phyloP scores from a whole-genome alignment of 2,113 vertebrate species.

The Aegotheles bennettii region DNA sequence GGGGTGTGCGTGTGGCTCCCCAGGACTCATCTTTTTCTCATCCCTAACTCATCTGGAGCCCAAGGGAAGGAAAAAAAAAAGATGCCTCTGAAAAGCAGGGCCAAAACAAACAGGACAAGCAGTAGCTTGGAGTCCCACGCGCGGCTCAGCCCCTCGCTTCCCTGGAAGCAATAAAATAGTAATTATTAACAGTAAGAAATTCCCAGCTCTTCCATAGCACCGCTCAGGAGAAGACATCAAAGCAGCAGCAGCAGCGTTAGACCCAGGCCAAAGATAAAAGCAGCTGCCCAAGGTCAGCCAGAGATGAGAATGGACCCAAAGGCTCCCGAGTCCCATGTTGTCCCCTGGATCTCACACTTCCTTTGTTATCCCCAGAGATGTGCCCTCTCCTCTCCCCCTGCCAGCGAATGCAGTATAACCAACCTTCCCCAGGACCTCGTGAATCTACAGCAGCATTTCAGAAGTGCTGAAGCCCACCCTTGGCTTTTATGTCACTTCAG shows the following conservation, averaged over 20 bases:
- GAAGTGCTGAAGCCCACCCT: background rate
- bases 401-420: background rate
- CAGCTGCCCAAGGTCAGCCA: background rate
- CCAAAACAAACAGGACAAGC: background rate
- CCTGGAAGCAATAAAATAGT: background rate
- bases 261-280: background rate
- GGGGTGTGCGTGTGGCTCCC: background rate
- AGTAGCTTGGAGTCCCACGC: background rate
- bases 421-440: background rate
- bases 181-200: background rate
- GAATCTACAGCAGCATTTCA: background rate
- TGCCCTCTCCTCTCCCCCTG: background rate
- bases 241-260: background rate
- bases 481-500: background rate
- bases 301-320: background rate
- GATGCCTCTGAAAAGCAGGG: background rate
- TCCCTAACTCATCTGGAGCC: background rate
- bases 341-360: background rate
- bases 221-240: background rate
- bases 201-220: background rate
- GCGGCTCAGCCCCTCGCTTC: background rate
- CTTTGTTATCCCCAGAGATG: background rate
- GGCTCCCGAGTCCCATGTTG: rapidly evolving
- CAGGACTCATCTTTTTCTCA: background rate
- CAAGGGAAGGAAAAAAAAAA: background rate